A percentile compares a stretch with the other conserved stretches of the same genome.
Conservation (phyloP, 2,113 vertebrate genomes). For the Pleuronectes platessa region DNA sequence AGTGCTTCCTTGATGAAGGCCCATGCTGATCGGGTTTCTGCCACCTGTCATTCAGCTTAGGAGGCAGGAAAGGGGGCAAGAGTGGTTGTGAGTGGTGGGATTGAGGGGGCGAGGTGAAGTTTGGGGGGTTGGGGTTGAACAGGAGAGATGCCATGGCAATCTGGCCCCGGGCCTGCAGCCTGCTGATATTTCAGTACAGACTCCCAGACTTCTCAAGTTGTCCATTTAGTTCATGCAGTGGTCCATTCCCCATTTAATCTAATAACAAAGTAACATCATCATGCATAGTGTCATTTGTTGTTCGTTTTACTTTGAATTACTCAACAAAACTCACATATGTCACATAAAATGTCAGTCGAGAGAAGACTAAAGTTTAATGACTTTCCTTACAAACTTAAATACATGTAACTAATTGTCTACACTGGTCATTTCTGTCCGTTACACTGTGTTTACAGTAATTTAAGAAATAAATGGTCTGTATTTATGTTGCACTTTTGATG, state of each 20-base stretch:
- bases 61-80: conserved; percentile 61
- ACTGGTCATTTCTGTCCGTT: neutral
- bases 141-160: conserved; percentile 71
- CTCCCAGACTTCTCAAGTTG: conserved; percentile 35
- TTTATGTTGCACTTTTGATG: too few species aligned
- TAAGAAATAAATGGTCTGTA: too few species aligned
- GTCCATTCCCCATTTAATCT: neutral
- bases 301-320: neutral
- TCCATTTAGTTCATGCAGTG: conserved; percentile 21
- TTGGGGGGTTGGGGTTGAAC: conserved; percentile 27
- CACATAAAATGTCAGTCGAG: neutral
- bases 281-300: neutral
- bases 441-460: neutral
- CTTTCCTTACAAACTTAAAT: neutral
- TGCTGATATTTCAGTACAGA: conserved; percentile 56
- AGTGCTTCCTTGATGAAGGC: conserved; percentile 65
- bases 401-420: neutral
- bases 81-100: conserved; percentile 49
- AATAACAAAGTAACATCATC: neutral
- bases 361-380: neutral
- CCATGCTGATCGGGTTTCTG: conserved; percentile 80
- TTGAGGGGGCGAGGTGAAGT: conserved; percentile 19
- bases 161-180: conserved; percentile 59
- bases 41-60: conserved; percentile 84
- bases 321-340: neutral